Base-by-base conservation (phyloP, 2,113 vertebrate species). In the Ursus arctos region DNA sequence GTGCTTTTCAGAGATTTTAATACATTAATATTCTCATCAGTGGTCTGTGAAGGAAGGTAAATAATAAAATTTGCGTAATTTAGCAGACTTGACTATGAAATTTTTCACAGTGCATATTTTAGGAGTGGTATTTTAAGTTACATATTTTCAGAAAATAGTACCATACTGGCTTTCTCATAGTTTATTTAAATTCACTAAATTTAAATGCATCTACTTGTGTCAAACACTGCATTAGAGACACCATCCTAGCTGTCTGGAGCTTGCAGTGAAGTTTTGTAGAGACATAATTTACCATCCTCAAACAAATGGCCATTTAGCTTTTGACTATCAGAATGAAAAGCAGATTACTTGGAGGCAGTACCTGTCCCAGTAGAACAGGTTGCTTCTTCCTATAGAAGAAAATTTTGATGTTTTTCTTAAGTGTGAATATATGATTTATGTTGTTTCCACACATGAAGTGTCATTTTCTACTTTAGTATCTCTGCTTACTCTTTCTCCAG, bases 21-120 rank as follows among this genome's bases (percentile, higher is more conserved):
- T 84, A 69, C 43, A 22, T 89, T 95, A 89, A 74, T 81, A 43
- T n/a, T 24, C 15, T 86, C 36, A 51, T 86, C 16, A 14, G 10
- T 76, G 33, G 15, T 71, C 81, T 91, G 7, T 76, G n/a, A 87
- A 83, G 14, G 36, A 91, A 36, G 40, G 36, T 88, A 33, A 90
- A 76, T 86, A 63, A 84, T 77, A 69, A 18, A 74, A 22, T 82
- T 83, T 88, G 47, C 24, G 57, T 88, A 85, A 81, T 76, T 95
- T 94, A 69, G 47, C 13, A 81, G 28, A 95, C 2, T 72, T 71
- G 40, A 77, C 15, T 89, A 18, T 87, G 9, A 77, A 24, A 28
- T 81, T 47, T 69, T 91, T 57, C 21, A 28, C 11, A 87, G 49
- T 91, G 15, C 31, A 13, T 63, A 63, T 96, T 76, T 91, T 94